Base-by-base conservation (phyloP, 2,113 vertebrate genomes). In the Chaenogobius annularis region DNA sequence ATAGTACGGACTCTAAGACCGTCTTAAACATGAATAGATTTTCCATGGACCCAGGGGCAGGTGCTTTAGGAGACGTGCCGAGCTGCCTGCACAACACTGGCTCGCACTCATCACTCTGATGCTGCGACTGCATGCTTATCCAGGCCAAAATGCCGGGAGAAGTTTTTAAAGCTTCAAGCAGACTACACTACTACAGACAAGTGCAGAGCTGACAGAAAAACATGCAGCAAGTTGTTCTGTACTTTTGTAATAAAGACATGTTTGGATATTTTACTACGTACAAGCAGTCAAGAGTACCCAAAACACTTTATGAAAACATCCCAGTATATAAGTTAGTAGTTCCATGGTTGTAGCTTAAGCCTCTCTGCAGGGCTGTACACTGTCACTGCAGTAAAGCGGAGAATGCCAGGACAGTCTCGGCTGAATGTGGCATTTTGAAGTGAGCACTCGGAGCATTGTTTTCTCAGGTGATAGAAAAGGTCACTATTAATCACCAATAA, bases 401-500 rank as follows among this genome's bases (percentile, higher is more conserved):
- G 61, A 17, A 40, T 63, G 13, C 14, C 61, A 63, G 3, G 35
- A 62, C 59, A n/a, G 15, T 40, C 26, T 15, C 35, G 20, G n/a
- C 40, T 66, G 63, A 66, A 23, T 2, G 63, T 14, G 43, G 37
- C 63, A 46, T 66, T 66, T 47, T 20, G 37, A 66, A 66, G 14
- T 46, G 63, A 46, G 20, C 13, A 54, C 46, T 56, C 66, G 73
- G 23, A 59, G 63, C 47, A 23, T 58, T 19, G 8, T 68, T 77
- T 75, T 80, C 76, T 70, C 63, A 44, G 59, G 66, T 31, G 11
- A 40, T 10, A 48, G 75, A 61, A 83, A 87, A 86, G 82, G 83
- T 81, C 87, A 81, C 65, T 52, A 79, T 83, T 79, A 82, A 77
- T 74, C 78, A 17, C 68, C 23, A 65, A 77, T 79, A 78, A 66